Evolutionary conservation across 1,140 invertebrate species (phyloP).

Genomic region (Drosophila gunungcola): DNA sequence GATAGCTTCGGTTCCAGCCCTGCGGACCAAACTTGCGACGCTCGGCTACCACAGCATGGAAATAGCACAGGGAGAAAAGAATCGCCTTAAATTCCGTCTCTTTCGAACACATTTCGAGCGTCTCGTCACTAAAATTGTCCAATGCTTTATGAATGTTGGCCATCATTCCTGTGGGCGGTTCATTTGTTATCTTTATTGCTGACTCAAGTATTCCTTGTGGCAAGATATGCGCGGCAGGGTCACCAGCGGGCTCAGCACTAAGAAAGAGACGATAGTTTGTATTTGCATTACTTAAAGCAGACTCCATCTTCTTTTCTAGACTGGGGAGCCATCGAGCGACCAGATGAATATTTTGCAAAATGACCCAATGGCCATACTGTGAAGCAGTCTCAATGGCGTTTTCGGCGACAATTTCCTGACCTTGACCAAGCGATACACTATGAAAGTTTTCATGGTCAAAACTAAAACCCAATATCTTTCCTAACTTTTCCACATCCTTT

Average conservation of each 20-base stretch:
- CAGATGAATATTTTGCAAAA: conserved; percentile 95
- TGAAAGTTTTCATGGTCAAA: conserved; percentile 94
- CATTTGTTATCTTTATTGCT: conserved; percentile 98
- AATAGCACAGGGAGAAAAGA: conserved; percentile 97
- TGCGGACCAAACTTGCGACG: conserved; percentile 97
- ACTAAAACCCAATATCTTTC: conserved; percentile 91
- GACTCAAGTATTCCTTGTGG: conserved; percentile 95
- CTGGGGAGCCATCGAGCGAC: conserved; percentile 94
- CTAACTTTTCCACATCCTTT: conserved; percentile 94
- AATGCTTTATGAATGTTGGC: conserved; percentile 97
- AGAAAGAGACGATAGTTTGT: conserved; percentile 88
- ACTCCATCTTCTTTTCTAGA: conserved; percentile 96
- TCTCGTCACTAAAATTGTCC: conserved; percentile 97
- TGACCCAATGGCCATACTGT: conserved; percentile 95
- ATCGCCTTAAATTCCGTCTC: conserved; percentile 97
- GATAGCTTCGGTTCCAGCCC: conserved; percentile 95
- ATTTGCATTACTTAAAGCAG: conserved; percentile 89
- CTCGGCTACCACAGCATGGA: conserved; percentile 97
- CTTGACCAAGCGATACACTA: conserved; percentile 97
- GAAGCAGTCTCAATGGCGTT: conserved; percentile 92
- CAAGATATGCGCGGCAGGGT: conserved; percentile 86
- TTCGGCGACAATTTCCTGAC: conserved; percentile 96
- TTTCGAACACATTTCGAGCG: conserved; percentile 95
- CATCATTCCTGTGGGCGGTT: conserved; percentile 97
- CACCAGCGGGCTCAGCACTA: conserved; percentile 87